Conservation (phyloP, 2,113 vertebrate genomes). For the Colius striatus region DNA sequence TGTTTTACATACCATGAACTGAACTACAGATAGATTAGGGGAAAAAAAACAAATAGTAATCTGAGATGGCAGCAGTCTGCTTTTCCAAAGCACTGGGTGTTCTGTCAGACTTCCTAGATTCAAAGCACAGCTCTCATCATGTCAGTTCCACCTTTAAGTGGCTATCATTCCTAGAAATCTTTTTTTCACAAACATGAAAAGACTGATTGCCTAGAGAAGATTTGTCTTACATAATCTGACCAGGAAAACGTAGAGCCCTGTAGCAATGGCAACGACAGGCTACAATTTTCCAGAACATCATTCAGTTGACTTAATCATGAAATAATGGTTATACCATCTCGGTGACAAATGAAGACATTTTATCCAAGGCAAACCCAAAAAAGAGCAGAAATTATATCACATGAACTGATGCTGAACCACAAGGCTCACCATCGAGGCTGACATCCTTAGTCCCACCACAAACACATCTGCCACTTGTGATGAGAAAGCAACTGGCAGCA, state of each 20-base stretch:
- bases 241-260: neutral
- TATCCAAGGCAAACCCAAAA: neutral
- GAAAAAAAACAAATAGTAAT: neutral
- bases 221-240: neutral
- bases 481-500: neutral
- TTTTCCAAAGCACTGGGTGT: neutral
- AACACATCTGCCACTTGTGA: neutral
- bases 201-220: neutral
- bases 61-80: neutral
- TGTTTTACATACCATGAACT: neutral
- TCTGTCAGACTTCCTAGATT: neutral
- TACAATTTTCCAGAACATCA: neutral
- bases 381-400: neutral
- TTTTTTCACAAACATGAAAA: neutral
- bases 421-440: neutral
- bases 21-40: neutral
- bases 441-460: neutral
- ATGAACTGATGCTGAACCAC: neutral
- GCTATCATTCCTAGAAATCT: neutral
- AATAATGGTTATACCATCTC: neutral
- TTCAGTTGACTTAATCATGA: neutral
- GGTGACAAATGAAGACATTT: neutral
- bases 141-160: neutral
- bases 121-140: neutral
- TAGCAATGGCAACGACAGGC: neutral